phyloP scores from a whole-genome alignment of 2,113 vertebrate species.

The Ploceus nigricollis region DNA sequence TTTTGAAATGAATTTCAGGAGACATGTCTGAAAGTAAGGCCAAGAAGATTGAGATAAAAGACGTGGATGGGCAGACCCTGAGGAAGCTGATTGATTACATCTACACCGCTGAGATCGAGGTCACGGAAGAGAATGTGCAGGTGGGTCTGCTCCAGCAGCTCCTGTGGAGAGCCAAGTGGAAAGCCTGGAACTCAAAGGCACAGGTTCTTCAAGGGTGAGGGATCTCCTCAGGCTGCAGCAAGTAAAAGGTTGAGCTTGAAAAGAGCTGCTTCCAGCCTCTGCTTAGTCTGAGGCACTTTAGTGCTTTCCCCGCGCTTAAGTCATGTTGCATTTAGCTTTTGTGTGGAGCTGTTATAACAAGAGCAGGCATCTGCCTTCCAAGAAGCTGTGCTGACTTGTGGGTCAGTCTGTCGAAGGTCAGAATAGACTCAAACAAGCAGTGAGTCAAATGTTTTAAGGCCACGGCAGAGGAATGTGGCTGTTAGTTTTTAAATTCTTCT shows the following conservation, averaged over 20 bases:
- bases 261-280: background rate
- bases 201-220: background rate
- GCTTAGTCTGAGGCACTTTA: constrained; percentile 8
- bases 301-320: background rate
- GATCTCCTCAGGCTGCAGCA: constrained; percentile 1
- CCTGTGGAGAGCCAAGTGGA: background rate
- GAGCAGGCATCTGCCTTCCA: constrained; percentile 38
- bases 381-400: constrained; percentile 44
- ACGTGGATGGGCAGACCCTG: constrained; percentile 88
- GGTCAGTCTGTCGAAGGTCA: constrained; percentile 52
- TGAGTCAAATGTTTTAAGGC: background rate
- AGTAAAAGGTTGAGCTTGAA: background rate
- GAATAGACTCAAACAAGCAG: background rate
- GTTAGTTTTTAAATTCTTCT: constrained; percentile 27
- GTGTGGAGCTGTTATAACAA: background rate
- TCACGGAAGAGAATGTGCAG: constrained; percentile 95
- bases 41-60: constrained; percentile 91
- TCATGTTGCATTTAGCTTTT: constrained; percentile 42
- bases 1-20: constrained; percentile 71
- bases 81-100: constrained; percentile 93
- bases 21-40: constrained; percentile 98
- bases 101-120: constrained; percentile 93
- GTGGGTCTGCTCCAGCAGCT: constrained; percentile 55
- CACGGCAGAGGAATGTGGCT: background rate
- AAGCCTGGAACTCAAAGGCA: background rate